These are phyloP conservation scores for Pecten maximus DNA, from an alignment of 2,888 invertebrate species.

Conservation along the genomic window DNA sequence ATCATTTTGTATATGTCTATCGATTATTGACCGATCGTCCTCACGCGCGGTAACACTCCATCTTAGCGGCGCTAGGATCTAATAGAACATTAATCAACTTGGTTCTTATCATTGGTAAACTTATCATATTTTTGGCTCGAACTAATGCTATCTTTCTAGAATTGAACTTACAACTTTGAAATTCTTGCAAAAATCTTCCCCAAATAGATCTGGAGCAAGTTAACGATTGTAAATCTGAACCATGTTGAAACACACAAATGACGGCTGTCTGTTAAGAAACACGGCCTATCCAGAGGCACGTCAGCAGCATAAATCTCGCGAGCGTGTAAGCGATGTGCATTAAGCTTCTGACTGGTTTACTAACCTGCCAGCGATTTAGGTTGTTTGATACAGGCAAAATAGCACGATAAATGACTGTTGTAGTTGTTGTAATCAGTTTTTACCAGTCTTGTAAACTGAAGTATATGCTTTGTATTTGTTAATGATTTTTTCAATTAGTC, in stretches of 20 bases:
- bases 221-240: background rate
- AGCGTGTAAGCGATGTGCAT: background rate
- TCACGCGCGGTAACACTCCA: background rate
- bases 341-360: background rate
- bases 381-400: too few species aligned
- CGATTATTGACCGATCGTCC: background rate
- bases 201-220: background rate
- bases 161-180: background rate
- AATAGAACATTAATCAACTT: background rate
- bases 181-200: background rate
- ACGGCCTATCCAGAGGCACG: background rate
- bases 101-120: background rate
- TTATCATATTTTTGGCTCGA: background rate
- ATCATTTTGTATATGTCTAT: background rate
- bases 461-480: too few species aligned
- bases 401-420: too few species aligned
- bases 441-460: too few species aligned
- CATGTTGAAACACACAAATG: background rate
- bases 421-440: too few species aligned
- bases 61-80: background rate
- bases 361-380: background rate
- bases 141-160: background rate
- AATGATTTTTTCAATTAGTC: too few species aligned
- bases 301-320: background rate
- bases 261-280: background rate